phyloP scores from a whole-genome alignment of 2,888 invertebrate genomes.

The Diplazon laetatorius region DNA sequence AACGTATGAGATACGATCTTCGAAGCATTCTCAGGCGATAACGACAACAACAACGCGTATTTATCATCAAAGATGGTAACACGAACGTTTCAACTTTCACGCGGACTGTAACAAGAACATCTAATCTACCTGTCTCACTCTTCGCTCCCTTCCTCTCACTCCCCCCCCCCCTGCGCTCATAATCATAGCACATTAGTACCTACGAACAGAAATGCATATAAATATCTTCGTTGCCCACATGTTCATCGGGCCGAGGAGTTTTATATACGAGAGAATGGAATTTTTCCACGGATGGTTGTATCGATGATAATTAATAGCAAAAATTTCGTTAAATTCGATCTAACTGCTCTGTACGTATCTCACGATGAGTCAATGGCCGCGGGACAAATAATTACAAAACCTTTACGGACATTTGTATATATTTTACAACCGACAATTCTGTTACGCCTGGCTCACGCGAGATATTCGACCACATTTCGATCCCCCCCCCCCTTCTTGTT shows the following conservation, averaged over 20 bases:
- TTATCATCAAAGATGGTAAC: constrained; percentile 46
- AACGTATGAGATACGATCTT: constrained; percentile 38
- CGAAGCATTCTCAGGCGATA: constrained; percentile 25
- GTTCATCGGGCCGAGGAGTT: constrained; percentile 58
- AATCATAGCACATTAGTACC: constrained; percentile 23
- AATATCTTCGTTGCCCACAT: constrained; percentile 55
- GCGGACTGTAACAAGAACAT: constrained; percentile 27
- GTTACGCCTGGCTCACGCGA: constrained; percentile 57
- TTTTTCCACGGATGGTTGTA: constrained; percentile 37
- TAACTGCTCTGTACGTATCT: background rate
- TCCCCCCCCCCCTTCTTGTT: background rate
- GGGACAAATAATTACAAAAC: constrained; percentile 46
- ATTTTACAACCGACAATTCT: constrained; percentile 41
- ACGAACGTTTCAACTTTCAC: constrained; percentile 42
- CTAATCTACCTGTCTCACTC: too few species aligned
- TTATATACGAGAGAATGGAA: constrained; percentile 21
- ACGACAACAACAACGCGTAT: constrained; percentile 36
- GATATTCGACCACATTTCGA: background rate
- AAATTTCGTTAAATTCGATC: constrained; percentile 29
- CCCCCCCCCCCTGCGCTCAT: constrained; percentile 6
- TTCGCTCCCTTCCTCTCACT: background rate
- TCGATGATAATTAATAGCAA: constrained; percentile 40
- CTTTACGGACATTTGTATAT: background rate
- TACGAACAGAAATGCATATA: constrained; percentile 6
- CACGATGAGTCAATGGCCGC: background rate